A percentile compares a stretch with the other conserved stretches of the same genome.
Evolutionary conservation across 92 coral and sea anemone genomes (phyloP).

Genomic region (Porites lobata): DNA sequence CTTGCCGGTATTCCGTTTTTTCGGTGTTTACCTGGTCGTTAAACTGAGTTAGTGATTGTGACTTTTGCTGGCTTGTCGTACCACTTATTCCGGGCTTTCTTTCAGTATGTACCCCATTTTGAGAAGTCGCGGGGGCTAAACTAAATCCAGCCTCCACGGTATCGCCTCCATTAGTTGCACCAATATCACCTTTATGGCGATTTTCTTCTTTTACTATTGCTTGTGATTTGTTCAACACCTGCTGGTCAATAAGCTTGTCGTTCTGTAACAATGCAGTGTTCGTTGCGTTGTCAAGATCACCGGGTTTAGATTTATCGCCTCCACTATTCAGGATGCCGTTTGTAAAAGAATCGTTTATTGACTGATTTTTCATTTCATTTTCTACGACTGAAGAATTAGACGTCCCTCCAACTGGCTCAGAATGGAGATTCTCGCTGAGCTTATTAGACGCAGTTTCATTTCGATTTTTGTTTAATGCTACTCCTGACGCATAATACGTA

Average conservation of each 20-base stretch:
- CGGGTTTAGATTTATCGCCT: not conserved
- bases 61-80: not conserved
- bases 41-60: conserved; percentile 3
- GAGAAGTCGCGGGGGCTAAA: not conserved
- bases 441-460: not conserved
- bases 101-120: not conserved
- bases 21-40: not conserved
- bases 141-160: not conserved
- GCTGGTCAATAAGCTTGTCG: not conserved
- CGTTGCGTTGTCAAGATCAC: not conserved
- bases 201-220: not conserved
- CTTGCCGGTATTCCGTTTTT: not conserved
- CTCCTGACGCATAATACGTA: conserved; percentile 29
- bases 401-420: not conserved
- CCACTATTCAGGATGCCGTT: conserved; percentile 2
- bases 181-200: not conserved
- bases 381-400: not conserved
- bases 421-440: not conserved
- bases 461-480: conserved; percentile 34
- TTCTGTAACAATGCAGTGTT: not conserved
- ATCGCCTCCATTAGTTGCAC: not conserved
- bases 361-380: not conserved
- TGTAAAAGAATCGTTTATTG: not conserved
- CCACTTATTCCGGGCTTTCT: not conserved
- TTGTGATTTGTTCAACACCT: not conserved